These are phyloP conservation scores for Tamias sibiricus DNA, from an alignment of 2,113 vertebrate genomes.

Conservation along the genomic window DNA sequence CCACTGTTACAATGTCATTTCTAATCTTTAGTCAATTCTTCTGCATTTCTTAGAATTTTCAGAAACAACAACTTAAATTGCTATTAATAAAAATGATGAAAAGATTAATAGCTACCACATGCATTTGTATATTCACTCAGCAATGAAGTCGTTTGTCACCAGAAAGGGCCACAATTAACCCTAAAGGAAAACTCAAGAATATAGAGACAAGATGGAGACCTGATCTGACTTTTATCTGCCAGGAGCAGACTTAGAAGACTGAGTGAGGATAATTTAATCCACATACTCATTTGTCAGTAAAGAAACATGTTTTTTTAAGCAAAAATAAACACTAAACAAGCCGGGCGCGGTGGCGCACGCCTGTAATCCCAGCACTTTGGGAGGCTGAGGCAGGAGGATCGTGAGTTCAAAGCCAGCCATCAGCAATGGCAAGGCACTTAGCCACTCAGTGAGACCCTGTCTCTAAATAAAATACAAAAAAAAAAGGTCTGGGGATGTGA, in stretches of 20 bases:
- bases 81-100: background rate
- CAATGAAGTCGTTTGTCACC: background rate
- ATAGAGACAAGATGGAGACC: rapidly evolving
- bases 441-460: too few species aligned
- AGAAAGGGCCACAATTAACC: background rate
- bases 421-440: too few species aligned
- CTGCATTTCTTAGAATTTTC: background rate
- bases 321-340: background rate
- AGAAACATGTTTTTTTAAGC: background rate
- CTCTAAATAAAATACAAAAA: too few species aligned
- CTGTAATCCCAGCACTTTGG: too few species aligned
- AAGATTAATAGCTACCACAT: background rate
- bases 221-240: background rate
- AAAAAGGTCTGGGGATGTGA: too few species aligned
- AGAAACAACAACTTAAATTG: background rate
- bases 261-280: background rate
- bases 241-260: background rate
- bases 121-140: background rate
- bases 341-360: too few species aligned
- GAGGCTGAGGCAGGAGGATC: too few species aligned
- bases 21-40: background rate
- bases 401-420: too few species aligned
- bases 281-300: background rate
- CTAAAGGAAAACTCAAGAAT: background rate
- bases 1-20: background rate